A percentile compares a stretch with the other conserved stretches of the same genome.
These are phyloP conservation scores for Palythoa heliodiscus DNA, from an alignment of 92 coral and sea anemone species.

Conservation along the genomic window DNA sequence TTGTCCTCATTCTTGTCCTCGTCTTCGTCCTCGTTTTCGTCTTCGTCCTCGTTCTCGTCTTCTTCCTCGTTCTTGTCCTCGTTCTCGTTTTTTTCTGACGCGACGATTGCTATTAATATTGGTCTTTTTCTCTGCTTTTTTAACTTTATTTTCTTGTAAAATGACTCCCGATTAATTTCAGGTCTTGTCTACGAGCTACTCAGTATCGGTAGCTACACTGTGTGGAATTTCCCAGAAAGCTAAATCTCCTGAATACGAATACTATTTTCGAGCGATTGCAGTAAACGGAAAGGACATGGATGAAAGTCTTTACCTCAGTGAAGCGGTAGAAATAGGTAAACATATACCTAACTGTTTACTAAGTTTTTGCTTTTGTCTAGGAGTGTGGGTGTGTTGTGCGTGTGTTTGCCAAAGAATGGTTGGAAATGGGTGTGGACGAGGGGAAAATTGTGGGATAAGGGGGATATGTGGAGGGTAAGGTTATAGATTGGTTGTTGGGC, in stretches of 20 bases:
- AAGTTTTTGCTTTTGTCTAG: neutral
- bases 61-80: neutral
- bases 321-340: neutral
- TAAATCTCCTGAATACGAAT: neutral
- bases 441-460: too few relatives aligned
- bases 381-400: neutral
- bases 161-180: neutral
- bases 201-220: neutral
- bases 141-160: neutral
- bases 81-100: neutral
- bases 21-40: neutral
- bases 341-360: neutral
- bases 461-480: neutral
- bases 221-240: neutral
- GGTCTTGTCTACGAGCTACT: neutral
- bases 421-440: too few relatives aligned
- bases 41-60: neutral
- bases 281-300: conserved; percentile 13
- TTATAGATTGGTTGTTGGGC: too few relatives aligned
- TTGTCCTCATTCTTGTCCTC: neutral
- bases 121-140: neutral
- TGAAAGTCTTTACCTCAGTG: neutral
- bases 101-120: neutral
- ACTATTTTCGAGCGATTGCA: neutral
- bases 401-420: neutral